Evolutionary conservation across 2,113 vertebrate genomes (phyloP).

Genomic region (Condylura cristata): DNA sequence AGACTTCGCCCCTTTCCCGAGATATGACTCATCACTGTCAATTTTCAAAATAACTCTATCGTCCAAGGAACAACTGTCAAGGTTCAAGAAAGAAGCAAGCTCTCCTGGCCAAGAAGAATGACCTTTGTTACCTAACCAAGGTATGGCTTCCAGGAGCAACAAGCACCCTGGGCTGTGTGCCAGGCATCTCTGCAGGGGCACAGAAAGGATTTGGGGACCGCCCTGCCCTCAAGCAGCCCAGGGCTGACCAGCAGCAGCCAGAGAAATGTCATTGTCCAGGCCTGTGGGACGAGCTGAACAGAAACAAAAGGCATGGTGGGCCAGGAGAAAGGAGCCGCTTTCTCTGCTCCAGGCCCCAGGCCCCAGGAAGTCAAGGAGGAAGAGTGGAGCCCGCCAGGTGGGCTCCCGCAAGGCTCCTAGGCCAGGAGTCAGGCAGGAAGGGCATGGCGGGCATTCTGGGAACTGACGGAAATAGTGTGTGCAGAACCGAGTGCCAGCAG

Average conservation of each 20-base stretch:
- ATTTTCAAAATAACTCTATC: conserved; percentile 30
- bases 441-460: conserved; percentile 10
- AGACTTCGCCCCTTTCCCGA: conserved; percentile 23
- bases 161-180: background rate
- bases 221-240: conserved; percentile 42
- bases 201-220: too few species aligned
- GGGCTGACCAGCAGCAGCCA: background rate
- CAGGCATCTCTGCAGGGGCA: too few species aligned
- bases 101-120: background rate
- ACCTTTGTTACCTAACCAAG: background rate
- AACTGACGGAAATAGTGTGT: background rate
- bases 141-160: background rate
- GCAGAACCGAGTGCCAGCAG: background rate
- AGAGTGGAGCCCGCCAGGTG: conserved; percentile 3
- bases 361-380: conserved; percentile 53
- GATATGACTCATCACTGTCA: conserved; percentile 68
- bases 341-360: background rate
- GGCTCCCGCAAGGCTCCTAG: background rate
- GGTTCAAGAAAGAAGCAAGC: background rate
- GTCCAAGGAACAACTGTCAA: conserved; percentile 16
- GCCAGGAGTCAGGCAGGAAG: background rate
- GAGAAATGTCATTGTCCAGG: background rate
- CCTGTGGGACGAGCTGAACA: background rate
- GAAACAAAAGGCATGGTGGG: conserved; percentile 64
- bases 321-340: conserved; percentile 38